Percentiles rank a stretch among this genome's conserved stretches.
Conservation (phyloP, 2,888 invertebrate genomes). For the Cancer borealis region DNA sequence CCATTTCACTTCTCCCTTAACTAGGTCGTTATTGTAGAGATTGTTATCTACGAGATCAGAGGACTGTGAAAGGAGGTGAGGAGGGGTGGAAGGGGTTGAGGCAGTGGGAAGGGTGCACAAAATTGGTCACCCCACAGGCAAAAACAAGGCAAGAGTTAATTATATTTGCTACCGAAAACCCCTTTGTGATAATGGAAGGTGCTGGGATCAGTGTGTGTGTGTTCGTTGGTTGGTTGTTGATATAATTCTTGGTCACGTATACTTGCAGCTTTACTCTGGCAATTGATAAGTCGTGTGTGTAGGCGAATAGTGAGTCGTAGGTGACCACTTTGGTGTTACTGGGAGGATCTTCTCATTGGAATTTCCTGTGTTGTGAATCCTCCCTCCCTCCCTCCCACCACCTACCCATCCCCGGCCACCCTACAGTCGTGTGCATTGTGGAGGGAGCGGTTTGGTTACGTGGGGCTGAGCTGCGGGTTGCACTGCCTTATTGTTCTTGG, state of each 20-base stretch:
- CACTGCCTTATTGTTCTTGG: background rate
- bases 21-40: background rate
- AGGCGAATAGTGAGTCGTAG: background rate
- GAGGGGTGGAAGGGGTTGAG: background rate
- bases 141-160: background rate
- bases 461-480: background rate
- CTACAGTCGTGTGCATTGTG: background rate
- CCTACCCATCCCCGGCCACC: background rate
- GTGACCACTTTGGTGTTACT: background rate
- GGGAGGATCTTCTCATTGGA: slow-evolving; percentile 5
- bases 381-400: background rate
- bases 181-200: background rate
- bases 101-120: background rate
- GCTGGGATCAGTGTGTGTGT: background rate
- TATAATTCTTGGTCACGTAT: background rate
- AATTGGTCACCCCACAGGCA: background rate
- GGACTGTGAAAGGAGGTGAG: background rate
- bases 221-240: background rate
- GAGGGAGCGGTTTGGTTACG: background rate
- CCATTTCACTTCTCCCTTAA: background rate
- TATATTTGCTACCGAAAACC: background rate
- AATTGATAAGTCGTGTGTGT: background rate
- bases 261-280: background rate
- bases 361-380: slow-evolving; percentile 29
- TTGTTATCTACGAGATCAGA: background rate